A percentile compares a stretch with the other conserved stretches of the same genome.
Conservation (phyloP, 2,888 invertebrate species). For the Tachina grossa region DNA sequence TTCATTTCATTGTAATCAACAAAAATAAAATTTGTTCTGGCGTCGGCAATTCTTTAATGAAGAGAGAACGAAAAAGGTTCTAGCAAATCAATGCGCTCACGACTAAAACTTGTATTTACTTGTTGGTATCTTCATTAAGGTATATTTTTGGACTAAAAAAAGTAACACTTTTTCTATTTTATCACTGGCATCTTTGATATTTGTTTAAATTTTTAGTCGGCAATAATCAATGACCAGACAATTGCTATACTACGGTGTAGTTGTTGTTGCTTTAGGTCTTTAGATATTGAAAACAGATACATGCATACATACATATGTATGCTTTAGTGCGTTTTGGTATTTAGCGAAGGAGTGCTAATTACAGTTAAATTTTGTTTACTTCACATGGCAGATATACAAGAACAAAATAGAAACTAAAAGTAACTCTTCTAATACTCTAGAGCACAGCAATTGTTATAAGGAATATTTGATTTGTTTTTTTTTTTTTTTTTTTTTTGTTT, state of each 20-base stretch:
- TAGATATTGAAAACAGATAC: background rate
- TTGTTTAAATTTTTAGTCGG: slow-evolving; percentile 63
- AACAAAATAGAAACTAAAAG: background rate
- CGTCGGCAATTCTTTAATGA: slow-evolving; percentile 58
- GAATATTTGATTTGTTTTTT: too few species aligned
- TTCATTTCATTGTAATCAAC: background rate
- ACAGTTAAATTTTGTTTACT: slow-evolving; percentile 45
- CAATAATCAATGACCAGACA: slow-evolving; percentile 66
- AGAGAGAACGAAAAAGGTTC: slow-evolving; percentile 13
- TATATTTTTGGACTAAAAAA: slow-evolving; percentile 52
- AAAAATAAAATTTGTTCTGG: slow-evolving; percentile 47
- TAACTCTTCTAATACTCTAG: too few species aligned
- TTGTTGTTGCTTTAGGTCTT: slow-evolving; percentile 20
- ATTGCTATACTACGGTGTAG: slow-evolving; percentile 19
- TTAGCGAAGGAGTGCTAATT: slow-evolving; percentile 67
- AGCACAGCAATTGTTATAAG: too few species aligned
- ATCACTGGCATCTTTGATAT: slow-evolving; percentile 26
- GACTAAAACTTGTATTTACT: background rate
- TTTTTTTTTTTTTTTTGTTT: too few species aligned
- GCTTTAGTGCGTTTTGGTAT: slow-evolving; percentile 28
- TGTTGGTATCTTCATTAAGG: slow-evolving; percentile 15
- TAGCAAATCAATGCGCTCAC: slow-evolving; percentile 16
- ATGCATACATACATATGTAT: background rate
- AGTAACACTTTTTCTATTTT: slow-evolving; percentile 55
- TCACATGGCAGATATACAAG: background rate